A percentile compares a stretch with the other conserved stretches of the same genome.
Evolutionary conservation across 2,888 invertebrate genomes (phyloP).

Genomic region (Acronicta psi): DNA sequence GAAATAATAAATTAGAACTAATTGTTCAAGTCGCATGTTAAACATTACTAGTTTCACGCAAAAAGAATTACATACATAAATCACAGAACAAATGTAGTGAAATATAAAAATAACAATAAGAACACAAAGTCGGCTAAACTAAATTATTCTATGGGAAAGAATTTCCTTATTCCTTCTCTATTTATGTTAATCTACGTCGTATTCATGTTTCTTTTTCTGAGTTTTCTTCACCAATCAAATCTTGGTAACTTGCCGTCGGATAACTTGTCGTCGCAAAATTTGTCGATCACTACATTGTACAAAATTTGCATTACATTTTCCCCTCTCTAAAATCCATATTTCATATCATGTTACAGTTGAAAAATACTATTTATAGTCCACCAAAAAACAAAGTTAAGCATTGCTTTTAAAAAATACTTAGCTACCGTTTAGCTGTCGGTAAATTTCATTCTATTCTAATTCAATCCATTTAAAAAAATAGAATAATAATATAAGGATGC

Average conservation of each 20-base stretch:
- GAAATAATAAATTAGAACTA: neutral
- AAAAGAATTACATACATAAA: neutral
- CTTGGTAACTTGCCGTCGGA: slow-evolving; percentile 40
- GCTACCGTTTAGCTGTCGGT: neutral
- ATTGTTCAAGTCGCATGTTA: neutral
- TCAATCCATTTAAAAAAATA: slow-evolving; percentile 10
- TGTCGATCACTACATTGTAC: neutral
- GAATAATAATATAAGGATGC: too few species aligned
- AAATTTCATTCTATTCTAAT: slow-evolving; percentile 2
- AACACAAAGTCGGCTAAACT: slow-evolving; percentile 8
- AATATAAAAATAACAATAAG: slow-evolving; percentile 1
- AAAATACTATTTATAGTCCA: too few species aligned
- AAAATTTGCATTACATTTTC: neutral
- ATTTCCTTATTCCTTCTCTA: slow-evolving; percentile 34
- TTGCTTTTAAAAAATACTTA: neutral
- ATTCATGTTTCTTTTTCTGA: slow-evolving; percentile 25
- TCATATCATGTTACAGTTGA: neutral
- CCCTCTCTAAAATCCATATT: neutral
- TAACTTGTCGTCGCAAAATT: neutral
- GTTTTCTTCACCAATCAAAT: slow-evolving; percentile 23
- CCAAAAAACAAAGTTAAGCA: neutral
- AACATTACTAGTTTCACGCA: neutral
- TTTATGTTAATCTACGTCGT: slow-evolving; percentile 41
- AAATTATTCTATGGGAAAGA: slow-evolving; percentile 14
- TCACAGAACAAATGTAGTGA: neutral